Evolutionary conservation across 2,888 invertebrate genomes (phyloP).

Genomic region (Caprella mutica): DNA sequence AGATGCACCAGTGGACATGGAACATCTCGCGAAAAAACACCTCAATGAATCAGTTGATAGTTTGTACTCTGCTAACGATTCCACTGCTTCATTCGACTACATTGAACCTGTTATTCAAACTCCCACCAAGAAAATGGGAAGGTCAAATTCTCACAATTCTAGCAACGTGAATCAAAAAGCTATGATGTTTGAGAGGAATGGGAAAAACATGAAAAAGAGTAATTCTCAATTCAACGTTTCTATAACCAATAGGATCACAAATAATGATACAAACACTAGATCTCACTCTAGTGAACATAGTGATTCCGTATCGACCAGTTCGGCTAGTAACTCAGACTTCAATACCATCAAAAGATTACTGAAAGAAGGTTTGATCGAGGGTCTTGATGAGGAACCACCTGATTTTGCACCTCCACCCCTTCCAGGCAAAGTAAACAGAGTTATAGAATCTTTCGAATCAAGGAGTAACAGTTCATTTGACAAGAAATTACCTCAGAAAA

Average conservation of each 20-base stretch:
- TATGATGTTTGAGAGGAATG: no score
- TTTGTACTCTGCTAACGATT: slow-evolving; percentile 42
- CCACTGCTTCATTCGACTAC: slow-evolving; percentile 30
- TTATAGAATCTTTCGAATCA: no score
- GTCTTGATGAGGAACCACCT: slow-evolving; percentile 44
- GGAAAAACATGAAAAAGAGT: neutral
- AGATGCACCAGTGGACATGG: slow-evolving; percentile 2
- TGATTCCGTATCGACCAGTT: neutral
- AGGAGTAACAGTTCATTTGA: no score
- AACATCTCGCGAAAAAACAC: slow-evolving; percentile 13
- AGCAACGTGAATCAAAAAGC: neutral
- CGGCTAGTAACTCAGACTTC: slow-evolving; percentile 45
- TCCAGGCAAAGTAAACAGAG: slow-evolving; percentile 1
- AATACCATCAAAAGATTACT: slow-evolving; percentile 63
- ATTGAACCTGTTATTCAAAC: slow-evolving; percentile 47
- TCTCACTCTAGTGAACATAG: neutral
- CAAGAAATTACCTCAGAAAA: no score
- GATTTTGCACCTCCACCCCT: slow-evolving; percentile 52
- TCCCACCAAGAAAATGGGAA: neutral
- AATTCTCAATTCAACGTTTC: neutral
- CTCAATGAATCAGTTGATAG: slow-evolving; percentile 22
- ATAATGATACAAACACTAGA: neutral
- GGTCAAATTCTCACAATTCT: neutral
- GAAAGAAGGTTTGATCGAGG: slow-evolving; percentile 55
- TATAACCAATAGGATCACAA: neutral